Evolutionary conservation across 2,797 vertebrate genomes (phyloP).

Genomic region (Adrianichthys oophorus): DNA sequence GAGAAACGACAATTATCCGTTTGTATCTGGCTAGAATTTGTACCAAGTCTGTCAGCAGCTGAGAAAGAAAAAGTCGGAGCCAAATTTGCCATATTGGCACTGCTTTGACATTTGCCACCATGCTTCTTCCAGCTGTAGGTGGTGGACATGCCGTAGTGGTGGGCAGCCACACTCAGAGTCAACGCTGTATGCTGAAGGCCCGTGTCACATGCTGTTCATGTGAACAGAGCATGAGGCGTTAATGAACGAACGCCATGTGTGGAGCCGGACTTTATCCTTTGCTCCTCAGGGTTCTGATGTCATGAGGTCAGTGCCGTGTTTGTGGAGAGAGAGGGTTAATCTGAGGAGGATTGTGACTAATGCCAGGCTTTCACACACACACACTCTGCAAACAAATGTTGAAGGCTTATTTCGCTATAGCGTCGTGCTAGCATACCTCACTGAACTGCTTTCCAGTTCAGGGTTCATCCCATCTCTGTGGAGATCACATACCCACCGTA

Average conservation of each 20-base stretch:
- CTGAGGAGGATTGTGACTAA: constrained; percentile 28
- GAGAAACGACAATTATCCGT: too few species aligned
- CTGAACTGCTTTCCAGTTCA: constrained; percentile 39
- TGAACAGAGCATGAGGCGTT: too few species aligned
- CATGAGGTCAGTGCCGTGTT: constrained; percentile 14
- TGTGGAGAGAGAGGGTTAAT: constrained; percentile 28
- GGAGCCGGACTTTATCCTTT: constrained; percentile 20
- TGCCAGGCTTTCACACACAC: not conserved
- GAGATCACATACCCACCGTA: constrained; percentile 42
- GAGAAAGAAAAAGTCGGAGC: too few species aligned
- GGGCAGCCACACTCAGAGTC: too few species aligned
- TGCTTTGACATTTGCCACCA: too few species aligned
- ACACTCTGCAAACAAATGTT: constrained; percentile 16
- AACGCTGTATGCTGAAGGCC: too few species aligned
- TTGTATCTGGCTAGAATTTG: too few species aligned
- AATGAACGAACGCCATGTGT: too few species aligned
- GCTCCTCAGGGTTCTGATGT: constrained; percentile 44
- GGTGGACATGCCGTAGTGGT: too few species aligned
- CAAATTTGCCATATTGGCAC: too few species aligned
- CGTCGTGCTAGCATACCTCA: constrained; percentile 39
- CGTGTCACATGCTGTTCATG: not conserved
- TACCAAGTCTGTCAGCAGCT: too few species aligned
- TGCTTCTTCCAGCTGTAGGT: too few species aligned
- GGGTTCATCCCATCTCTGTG: constrained; percentile 27
- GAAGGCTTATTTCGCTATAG: constrained; percentile 37